A percentile compares a stretch with the other conserved stretches of the same genome.
These are phyloP conservation scores for Odontesthes bonariensis DNA, from an alignment of 2,113 vertebrate genomes.

Conservation along the genomic window DNA sequence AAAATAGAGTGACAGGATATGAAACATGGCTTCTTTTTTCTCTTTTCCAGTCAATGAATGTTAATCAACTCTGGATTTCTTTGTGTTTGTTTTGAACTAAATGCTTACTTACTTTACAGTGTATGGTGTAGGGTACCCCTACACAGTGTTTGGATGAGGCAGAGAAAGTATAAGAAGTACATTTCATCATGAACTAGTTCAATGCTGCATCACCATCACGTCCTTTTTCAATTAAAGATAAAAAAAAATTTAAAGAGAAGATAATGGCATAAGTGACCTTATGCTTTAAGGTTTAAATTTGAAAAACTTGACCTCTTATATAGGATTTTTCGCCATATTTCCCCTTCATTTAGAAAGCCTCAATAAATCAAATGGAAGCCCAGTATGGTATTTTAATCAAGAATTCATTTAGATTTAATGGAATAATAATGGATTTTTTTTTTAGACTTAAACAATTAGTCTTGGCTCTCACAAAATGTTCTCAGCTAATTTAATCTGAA, in stretches of 20 bases:
- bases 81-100: too few relatives aligned
- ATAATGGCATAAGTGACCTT: background rate
- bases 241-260: background rate
- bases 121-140: too few relatives aligned
- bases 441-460: background rate
- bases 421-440: constrained; percentile 4
- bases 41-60: too few relatives aligned
- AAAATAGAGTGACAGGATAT: too few relatives aligned
- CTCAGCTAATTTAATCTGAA: background rate
- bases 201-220: too few relatives aligned
- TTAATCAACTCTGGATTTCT: too few relatives aligned
- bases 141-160: background rate
- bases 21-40: too few relatives aligned
- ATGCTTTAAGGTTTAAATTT: background rate
- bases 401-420: constrained; percentile 18
- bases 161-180: background rate
- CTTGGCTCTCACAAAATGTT: background rate
- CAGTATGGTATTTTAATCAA: constrained; percentile 11
- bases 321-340: background rate
- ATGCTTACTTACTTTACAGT: too few relatives aligned
- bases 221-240: background rate
- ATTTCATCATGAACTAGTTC: too few relatives aligned
- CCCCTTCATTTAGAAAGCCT: background rate
- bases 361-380: constrained; percentile 2
- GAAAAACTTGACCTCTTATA: background rate